Percentiles rank a stretch among this genome's conserved stretches.
phyloP scores from a whole-genome alignment of 2,888 invertebrate genomes.

The Amblyteles armatorius region DNA sequence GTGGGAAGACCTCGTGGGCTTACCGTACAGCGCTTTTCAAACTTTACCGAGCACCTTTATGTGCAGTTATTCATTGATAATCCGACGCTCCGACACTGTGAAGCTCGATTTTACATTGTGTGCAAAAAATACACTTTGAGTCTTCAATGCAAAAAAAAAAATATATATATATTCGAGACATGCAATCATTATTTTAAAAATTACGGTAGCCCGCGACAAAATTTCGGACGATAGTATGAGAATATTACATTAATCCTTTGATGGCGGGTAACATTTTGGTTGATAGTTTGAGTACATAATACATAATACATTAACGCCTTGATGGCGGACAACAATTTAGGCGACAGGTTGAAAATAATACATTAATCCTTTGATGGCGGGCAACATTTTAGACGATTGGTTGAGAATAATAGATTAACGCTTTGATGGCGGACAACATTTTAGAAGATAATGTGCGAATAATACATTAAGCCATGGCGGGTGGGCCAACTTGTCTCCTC shows the following conservation, averaged over 20 bases:
- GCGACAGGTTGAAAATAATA: too few relatives aligned
- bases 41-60: neutral
- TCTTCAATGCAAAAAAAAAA: neutral
- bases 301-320: too few relatives aligned
- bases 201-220: neutral
- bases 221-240: neutral
- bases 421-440: too few relatives aligned
- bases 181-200: neutral
- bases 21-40: slow-evolving; percentile 2
- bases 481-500: too few relatives aligned
- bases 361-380: too few relatives aligned
- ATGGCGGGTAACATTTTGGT: too few relatives aligned
- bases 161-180: neutral
- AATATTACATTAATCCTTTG: too few relatives aligned
- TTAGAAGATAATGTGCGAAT: too few relatives aligned
- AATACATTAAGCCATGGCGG: too few relatives aligned
- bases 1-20: neutral
- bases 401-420: too few relatives aligned
- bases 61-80: neutral
- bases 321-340: too few relatives aligned
- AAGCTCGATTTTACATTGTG: neutral
- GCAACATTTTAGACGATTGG: too few relatives aligned
- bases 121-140: neutral
- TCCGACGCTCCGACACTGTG: neutral
- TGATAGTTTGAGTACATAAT: neutral